Evolutionary conservation across 2,888 invertebrate species (phyloP).

Genomic region (Ophraella communa): DNA sequence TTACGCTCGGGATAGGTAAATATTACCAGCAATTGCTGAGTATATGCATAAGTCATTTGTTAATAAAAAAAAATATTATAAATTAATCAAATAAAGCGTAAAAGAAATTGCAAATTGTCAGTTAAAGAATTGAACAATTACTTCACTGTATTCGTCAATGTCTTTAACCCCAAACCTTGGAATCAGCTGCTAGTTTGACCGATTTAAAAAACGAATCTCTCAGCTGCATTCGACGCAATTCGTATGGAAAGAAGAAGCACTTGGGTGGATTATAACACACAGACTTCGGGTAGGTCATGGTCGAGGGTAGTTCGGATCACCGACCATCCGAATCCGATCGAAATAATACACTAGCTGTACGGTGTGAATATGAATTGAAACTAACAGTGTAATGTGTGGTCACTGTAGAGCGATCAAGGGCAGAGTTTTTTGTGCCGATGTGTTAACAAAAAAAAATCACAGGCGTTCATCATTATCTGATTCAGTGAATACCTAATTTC

Average conservation of each 20-base stretch:
- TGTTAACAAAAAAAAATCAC: conserved; percentile 52
- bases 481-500: conserved; percentile 48
- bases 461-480: conserved; percentile 49
- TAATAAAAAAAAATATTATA: too few relatives aligned
- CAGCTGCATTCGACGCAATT: conserved; percentile 17
- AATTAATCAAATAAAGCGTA: too few relatives aligned
- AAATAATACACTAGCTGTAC: conserved; percentile 47
- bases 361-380: conserved; percentile 54
- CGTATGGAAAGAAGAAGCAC: conserved; percentile 53
- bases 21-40: too few relatives aligned
- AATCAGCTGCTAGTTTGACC: conserved; percentile 4
- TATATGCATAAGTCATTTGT: too few relatives aligned
- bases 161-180: too few relatives aligned
- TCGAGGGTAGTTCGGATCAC: conserved; percentile 61
- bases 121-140: too few relatives aligned
- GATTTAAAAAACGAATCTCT: conserved; percentile 12
- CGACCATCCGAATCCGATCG: conserved; percentile 58
- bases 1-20: too few relatives aligned
- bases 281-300: conserved; percentile 57
- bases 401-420: conserved; percentile 58
- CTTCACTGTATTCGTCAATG: too few relatives aligned
- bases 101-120: too few relatives aligned
- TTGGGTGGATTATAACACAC: conserved; percentile 56
- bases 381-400: conserved; percentile 59
- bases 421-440: conserved; percentile 48